Base-by-base conservation (phyloP, 2,888 invertebrate species). In the Xanthia icteritia region DNA sequence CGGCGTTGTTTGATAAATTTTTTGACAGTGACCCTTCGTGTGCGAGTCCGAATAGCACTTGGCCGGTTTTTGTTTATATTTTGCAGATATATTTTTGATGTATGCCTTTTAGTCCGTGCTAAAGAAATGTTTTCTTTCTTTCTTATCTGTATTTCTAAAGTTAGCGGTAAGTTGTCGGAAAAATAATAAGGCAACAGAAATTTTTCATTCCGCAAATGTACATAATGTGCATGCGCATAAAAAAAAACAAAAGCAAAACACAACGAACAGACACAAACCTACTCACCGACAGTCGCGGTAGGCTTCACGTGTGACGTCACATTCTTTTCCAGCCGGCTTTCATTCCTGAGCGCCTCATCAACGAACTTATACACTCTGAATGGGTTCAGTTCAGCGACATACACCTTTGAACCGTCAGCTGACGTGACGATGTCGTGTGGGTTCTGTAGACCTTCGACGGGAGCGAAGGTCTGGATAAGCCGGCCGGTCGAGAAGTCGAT, bases 381-480 rank as follows among this genome's bases (percentile, higher is more conserved):
- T 0, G 98, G 98, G 90, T 97, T 96, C 36, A 99, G 95, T 92
- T 99, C 99, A 0, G 98, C 98, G 0, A 99, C 98, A 92, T 98
- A 99, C 15, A 99, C 93, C 74, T 93, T 93, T 66, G 95, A 95
- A 42, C 98, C 98, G 93, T 98, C 97, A 0, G 95, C 90, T 1
- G 97, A 97, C 1, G 98, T 97, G n/a, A 98, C 98, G 5, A 99
- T 95, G 92, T 98, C 98, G 94, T 99, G 99, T 0, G 99, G 99
- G 92, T 97, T 97, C 75, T 95, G 92, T 91, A 98, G 97, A 17
- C 95, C 96, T 15, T 90, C 92, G 11, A 88, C 90, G 1, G 98
- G 97, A 0, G 97, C 97, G 92, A 98, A 98, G 82, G 97, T 97
- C 15, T 97, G 97, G 0, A 97, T 77, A 23, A 98, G 91, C 31